Evolutionary conservation across 2,888 invertebrate species (phyloP), one percentile per base, ranked within the genome.

Genomic region (Scaeva pyrastri): DNA sequence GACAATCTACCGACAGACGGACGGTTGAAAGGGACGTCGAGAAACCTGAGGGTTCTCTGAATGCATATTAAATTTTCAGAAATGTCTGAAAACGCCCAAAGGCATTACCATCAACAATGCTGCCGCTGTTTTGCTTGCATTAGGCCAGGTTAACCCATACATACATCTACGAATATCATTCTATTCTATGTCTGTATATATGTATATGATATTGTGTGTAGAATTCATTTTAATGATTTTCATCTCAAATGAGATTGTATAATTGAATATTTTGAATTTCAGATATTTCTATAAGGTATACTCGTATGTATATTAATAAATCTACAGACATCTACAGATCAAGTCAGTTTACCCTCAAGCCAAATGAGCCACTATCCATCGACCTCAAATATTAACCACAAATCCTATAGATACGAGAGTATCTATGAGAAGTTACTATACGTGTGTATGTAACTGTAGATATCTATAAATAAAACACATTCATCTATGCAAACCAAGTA

Each of bases 181-280:
- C n/a, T n/a, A n/a, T n/a, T n/a, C n/a, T n/a, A n/a, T n/a, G n/a
- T n/a, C 14, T 43, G 41, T 14, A 21, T 7, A 6, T 3, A 52
- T 21, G 31, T 3, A 31, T 55, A 73, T 41, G 58, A 14, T 50
- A 12, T 50, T 7, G 11, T 7, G 3, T 50, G 50, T 19, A 21
- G 16, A 16, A 50, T 23, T 23, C 66, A 56, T 66, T 80, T 75
- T 80, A 66, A 70, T 76, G 75, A 82, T 81, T 81, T 81, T 52
- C 85, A 62, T 82, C 14, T 64, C 11, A 73, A 82, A 82, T 55
- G 66, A 78, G 78, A 83, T 87, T 83, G 78, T 83, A 60, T 87
- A 87, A 87, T 87, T 82, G 86, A 87, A 87, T 87, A 87, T 74
- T 87, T 78, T 41, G 78, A 78, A 83, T 78, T 75, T 73, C 74